Base-by-base conservation (phyloP, 2,797 vertebrate genomes). In the Acanthurus leucopareius region DNA sequence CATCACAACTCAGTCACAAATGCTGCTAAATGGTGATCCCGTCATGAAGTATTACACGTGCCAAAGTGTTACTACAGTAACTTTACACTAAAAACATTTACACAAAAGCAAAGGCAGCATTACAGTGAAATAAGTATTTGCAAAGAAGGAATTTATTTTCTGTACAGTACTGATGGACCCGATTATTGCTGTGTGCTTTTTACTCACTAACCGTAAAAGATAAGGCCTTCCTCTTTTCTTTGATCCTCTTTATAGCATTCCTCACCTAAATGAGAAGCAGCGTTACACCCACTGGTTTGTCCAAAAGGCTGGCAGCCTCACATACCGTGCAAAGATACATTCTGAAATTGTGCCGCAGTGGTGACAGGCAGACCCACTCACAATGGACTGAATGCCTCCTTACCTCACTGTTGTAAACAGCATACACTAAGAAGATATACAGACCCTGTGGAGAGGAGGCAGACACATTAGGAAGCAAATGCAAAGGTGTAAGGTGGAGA, bases 341-440 rank as follows among this genome's bases (percentile, higher is more conserved):
- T 88, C 73, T 76, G 57, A 66, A 25, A 72, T 66, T 75, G 48
- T 75, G 73, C 69, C 0, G 11, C 62, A 69, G 40, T 73, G 25
- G 42, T 5, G 22, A 61, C 64, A 74, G 60, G 7, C 80, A 61
- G 44, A 61, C 47, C 49, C 45, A 4, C 16, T 42, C 49, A 80
- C 76, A 79, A 74, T 40, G 3, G 66, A 57, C 35, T 73, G 66
- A 86, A 86, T 66, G 71, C 19, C 80, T 92, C 92, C 95, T 93
- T 94, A 98, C 97, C 96, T 98, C 97, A 2, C 94, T 96, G 86
- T 97, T 98, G 88, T 94, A 99, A 89, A 97, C 86, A 0, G 96
- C 96, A 14, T 97, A 99, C 77, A 98, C 96, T 82, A 98, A 90
- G 93, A 98, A 98, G 83, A 98, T 98, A 73, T 97, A 98, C 6